Conservation (phyloP, 2,113 vertebrate genomes). For the Camelus bactrianus region DNA sequence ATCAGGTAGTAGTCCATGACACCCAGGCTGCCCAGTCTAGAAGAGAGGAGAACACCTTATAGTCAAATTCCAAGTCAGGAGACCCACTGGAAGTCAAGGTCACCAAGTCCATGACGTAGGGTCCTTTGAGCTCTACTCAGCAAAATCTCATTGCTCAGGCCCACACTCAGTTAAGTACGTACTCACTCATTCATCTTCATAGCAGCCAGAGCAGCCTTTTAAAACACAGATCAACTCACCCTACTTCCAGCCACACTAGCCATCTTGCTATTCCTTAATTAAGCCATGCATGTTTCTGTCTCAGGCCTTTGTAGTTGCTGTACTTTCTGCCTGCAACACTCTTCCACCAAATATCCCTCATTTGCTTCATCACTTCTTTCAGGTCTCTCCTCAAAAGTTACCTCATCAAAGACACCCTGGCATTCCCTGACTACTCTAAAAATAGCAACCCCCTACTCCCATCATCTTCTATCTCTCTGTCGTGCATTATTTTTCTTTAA, state of each 20-base stretch:
- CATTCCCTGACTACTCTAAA: slow-evolving; percentile 39
- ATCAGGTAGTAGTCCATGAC: slow-evolving; percentile 94
- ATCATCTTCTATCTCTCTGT: slow-evolving; percentile 7
- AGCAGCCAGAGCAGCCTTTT: neutral
- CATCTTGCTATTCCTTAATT: slow-evolving; percentile 29
- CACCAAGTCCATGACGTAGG: neutral
- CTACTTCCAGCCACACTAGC: neutral
- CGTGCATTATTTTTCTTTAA: slow-evolving; percentile 31
- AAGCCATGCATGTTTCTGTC: neutral
- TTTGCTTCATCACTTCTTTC: slow-evolving; percentile 1
- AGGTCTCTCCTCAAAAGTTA: neutral
- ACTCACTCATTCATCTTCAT: neutral
- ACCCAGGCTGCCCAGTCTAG: slow-evolving; percentile 89
- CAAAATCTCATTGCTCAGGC: slow-evolving; percentile 28
- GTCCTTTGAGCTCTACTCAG: slow-evolving; percentile 4
- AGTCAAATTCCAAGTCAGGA: slow-evolving; percentile 46
- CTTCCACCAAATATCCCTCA: neutral
- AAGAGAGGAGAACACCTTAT: slow-evolving; percentile 61
- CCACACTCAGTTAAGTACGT: neutral
- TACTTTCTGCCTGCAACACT: neutral
- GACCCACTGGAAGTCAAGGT: neutral
- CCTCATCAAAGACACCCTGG: neutral
- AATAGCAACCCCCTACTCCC: neutral
- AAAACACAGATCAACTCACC: slow-evolving; percentile 14
- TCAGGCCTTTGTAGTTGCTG: neutral